Evolutionary conservation across 2,113 vertebrate species (phyloP).

Genomic region (Oreocharis arfaki): DNA sequence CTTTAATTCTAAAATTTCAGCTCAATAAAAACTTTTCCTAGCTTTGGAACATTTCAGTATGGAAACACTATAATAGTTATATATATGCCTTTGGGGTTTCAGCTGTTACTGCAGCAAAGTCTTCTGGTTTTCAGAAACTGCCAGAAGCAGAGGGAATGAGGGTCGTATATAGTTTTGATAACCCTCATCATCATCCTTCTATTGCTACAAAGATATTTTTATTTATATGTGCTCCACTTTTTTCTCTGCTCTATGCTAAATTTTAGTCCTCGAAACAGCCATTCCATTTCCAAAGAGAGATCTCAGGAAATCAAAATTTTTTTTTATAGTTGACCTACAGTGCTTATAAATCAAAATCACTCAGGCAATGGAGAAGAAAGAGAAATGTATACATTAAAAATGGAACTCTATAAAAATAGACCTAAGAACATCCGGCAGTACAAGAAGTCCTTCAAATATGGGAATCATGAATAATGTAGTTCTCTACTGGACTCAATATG

Average conservation of each 20-base stretch:
- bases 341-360: not conserved
- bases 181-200: not conserved
- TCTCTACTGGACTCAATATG: not conserved
- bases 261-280: not conserved
- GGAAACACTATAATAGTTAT: not conserved
- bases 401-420: not conserved
- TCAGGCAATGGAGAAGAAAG: not conserved
- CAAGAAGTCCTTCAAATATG: not conserved
- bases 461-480: not conserved
- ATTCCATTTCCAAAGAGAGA: slow-evolving; percentile 25
- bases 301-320: not conserved
- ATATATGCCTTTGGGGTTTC: not conserved
- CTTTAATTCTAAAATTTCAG: not conserved
- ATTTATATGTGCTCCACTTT: not conserved
- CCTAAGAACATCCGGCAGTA: rapidly evolving
- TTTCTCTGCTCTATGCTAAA: not conserved
- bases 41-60: not conserved
- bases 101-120: not conserved
- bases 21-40: not conserved
- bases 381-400: not conserved
- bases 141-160: not conserved
- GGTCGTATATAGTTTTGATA: not conserved
- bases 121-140: not conserved
- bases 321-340: not conserved
- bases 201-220: not conserved